Evolutionary conservation across 2,888 invertebrate species (phyloP).

Genomic region (Platycheirus rosarum): DNA sequence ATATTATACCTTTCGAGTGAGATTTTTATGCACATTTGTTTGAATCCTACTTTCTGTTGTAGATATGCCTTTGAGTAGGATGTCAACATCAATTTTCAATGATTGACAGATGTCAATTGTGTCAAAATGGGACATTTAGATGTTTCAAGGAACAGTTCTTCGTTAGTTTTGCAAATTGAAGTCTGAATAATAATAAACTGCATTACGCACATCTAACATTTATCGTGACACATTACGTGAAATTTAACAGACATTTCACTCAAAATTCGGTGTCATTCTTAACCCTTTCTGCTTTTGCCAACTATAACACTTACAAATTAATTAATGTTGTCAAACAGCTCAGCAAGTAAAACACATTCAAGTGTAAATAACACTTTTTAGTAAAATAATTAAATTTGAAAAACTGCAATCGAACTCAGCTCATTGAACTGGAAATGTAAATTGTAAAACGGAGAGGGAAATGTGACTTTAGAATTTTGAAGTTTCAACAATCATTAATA

Average conservation of each 20-base stretch:
- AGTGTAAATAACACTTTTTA: conserved; percentile 61
- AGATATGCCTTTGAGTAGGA: conserved; percentile 46
- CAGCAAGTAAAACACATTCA: conserved; percentile 41
- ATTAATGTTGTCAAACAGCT: conserved; percentile 38
- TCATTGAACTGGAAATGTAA: conserved; percentile 70
- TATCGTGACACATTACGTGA: background rate
- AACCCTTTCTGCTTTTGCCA: conserved; percentile 34
- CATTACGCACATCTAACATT: too few relatives aligned
- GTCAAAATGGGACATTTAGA: background rate
- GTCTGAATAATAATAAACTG: too few relatives aligned
- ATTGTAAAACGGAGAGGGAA: conserved; percentile 37
- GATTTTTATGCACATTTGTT: conserved; percentile 55
- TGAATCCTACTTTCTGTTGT: conserved; percentile 31
- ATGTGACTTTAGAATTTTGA: conserved; percentile 50
- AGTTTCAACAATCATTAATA: conserved; percentile 43
- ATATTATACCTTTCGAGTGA: conserved; percentile 41
- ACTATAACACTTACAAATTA: conserved; percentile 21
- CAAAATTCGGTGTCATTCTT: background rate
- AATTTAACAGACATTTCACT: too few relatives aligned
- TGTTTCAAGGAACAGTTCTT: too few relatives aligned
- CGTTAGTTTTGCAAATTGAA: too few relatives aligned
- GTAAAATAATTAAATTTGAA: conserved; percentile 24
- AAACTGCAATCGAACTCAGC: conserved; percentile 52
- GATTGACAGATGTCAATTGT: conserved; percentile 69
- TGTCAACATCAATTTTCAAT: conserved; percentile 62